phyloP scores from a whole-genome alignment of 2,797 vertebrate genomes.

The Cyprinella venusta region DNA sequence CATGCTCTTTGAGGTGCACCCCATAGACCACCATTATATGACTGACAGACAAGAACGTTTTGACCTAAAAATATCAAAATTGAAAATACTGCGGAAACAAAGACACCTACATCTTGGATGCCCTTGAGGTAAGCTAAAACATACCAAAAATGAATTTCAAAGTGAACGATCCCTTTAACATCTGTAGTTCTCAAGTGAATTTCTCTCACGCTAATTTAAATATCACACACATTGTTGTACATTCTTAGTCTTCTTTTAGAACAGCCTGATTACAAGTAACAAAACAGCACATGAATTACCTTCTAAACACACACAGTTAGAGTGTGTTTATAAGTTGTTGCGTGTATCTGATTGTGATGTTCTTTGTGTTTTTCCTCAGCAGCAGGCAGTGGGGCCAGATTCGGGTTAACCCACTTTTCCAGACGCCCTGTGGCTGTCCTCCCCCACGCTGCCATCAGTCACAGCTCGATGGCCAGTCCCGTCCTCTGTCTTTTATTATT shows the following conservation, averaged over 20 bases:
- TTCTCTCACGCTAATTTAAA: neutral
- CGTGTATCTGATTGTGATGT: neutral
- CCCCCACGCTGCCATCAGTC: conserved; percentile 29
- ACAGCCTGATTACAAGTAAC: neutral
- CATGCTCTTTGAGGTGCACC: too few relatives aligned
- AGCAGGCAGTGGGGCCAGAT: conserved; percentile 19
- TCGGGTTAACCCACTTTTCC: conserved; percentile 45
- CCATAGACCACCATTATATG: too few relatives aligned
- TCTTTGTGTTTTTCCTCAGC: conserved; percentile 8
- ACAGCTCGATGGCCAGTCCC: conserved; percentile 25
- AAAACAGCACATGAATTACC: neutral
- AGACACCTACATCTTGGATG: too few relatives aligned
- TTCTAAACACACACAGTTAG: neutral
- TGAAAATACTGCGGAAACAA: too few relatives aligned
- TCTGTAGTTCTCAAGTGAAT: neutral
- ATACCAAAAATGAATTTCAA: too few relatives aligned
- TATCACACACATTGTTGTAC: neutral
- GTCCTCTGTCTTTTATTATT: conserved; percentile 11
- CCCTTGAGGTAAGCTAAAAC: too few relatives aligned
- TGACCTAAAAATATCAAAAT: too few relatives aligned
- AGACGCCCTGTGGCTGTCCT: conserved; percentile 20
- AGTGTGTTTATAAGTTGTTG: neutral
- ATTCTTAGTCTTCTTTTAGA: neutral
- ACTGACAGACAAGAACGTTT: too few relatives aligned
- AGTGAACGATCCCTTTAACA: too few relatives aligned